phyloP scores from a whole-genome alignment of 2,888 invertebrate genomes.

The Taenaris catops region DNA sequence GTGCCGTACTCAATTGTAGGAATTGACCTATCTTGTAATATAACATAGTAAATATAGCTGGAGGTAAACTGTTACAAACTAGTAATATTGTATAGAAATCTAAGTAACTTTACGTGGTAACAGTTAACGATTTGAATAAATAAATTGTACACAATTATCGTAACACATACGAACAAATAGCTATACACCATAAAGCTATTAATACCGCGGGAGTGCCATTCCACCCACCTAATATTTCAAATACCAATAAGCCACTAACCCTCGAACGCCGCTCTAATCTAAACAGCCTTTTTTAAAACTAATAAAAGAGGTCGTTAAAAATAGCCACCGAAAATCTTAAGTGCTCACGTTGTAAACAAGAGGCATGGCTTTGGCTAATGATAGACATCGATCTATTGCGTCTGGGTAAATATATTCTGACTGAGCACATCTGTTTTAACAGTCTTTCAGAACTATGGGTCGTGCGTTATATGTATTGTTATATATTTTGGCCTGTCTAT shows the following conservation, averaged over 20 bases:
- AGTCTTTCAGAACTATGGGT: conserved; percentile 28
- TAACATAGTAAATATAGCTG: no score
- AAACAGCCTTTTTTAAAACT: conserved; percentile 77
- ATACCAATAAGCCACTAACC: conserved; percentile 62
- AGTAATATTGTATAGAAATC: no score
- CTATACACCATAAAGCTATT: conserved; percentile 22
- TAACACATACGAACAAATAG: conserved; percentile 13
- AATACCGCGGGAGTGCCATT: conserved; percentile 41
- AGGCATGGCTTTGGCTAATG: conserved; percentile 49
- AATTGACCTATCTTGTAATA: no score
- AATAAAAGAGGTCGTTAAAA: conserved; percentile 74
- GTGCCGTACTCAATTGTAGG: no score
- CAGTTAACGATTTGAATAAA: not conserved
- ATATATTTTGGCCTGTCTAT: no score
- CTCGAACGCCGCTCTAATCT: conserved; percentile 64
- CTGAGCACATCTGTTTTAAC: conserved; percentile 44
- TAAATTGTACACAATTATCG: conserved; percentile 5
- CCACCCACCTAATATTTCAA: conserved; percentile 66
- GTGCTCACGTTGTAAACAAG: conserved; percentile 60
- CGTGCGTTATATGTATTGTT: conserved; percentile 21
- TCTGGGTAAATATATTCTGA: conserved; percentile 46
- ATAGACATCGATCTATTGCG: conserved; percentile 61
- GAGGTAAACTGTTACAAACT: no score
- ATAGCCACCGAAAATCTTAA: conserved; percentile 74
- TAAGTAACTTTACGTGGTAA: no score